Percentiles rank a stretch among this genome's conserved stretches.
These are phyloP conservation scores for Encarsia formosa DNA, from an alignment of 2,888 invertebrate genomes.

Conservation along the genomic window DNA sequence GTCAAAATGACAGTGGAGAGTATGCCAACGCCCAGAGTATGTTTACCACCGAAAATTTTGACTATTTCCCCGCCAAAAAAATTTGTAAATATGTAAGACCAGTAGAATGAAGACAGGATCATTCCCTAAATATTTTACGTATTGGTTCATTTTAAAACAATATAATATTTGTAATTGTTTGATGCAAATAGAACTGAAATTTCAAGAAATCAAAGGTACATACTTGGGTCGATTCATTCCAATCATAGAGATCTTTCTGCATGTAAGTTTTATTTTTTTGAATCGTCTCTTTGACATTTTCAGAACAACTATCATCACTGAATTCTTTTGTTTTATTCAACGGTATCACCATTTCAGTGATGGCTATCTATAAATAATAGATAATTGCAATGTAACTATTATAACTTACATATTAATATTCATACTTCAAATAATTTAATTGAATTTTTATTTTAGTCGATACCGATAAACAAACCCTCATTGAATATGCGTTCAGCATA, in stretches of 20 bases:
- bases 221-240: conserved; percentile 28
- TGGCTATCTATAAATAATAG: conserved; percentile 64
- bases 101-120: conserved; percentile 79
- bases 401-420: too few species aligned
- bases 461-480: too few species aligned
- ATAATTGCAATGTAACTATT: too few species aligned
- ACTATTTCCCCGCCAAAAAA: conserved; percentile 78
- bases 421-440: too few species aligned
- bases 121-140: conserved; percentile 59
- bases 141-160: not conserved
- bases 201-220: not conserved
- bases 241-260: conserved; percentile 9
- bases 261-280: not conserved
- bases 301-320: conserved; percentile 16
- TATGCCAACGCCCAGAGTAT: conserved; percentile 76
- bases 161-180: not conserved
- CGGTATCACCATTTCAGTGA: conserved; percentile 60
- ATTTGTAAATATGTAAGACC: conserved; percentile 79
- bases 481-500: conserved; percentile 65
- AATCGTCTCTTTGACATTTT: not conserved
- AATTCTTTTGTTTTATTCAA: not conserved
- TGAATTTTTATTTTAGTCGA: too few species aligned
- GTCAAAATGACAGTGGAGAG: conserved; percentile 79
- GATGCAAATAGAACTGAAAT: not conserved
- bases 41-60: conserved; percentile 79